phyloP scores from a whole-genome alignment of 2,888 invertebrate species.

The Euclidia mi region DNA sequence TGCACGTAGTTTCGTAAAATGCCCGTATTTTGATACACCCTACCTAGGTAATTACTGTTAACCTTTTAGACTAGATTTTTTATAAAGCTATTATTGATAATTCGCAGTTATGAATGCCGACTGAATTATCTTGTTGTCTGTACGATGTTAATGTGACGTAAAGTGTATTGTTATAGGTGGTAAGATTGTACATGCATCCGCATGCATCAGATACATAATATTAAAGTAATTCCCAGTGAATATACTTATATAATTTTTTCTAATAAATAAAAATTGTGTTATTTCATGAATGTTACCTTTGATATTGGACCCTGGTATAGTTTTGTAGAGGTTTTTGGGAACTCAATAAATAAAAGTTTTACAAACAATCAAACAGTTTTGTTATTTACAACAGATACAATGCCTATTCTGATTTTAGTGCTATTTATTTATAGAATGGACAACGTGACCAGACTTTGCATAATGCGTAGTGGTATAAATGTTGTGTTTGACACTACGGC shows the following conservation, averaged over 20 bases:
- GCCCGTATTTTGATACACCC: too few relatives aligned
- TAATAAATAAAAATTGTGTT: slow-evolving; percentile 54
- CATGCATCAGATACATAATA: slow-evolving; percentile 43
- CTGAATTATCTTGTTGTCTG: slow-evolving; percentile 42
- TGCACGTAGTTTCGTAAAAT: too few relatives aligned
- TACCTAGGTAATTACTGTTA: too few relatives aligned
- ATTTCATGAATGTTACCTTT: slow-evolving; percentile 77
- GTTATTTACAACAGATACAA: too few relatives aligned
- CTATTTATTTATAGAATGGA: too few relatives aligned
- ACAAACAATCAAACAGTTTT: slow-evolving; percentile 61
- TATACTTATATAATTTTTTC: slow-evolving; percentile 61
- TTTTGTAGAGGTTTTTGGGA: slow-evolving; percentile 89
- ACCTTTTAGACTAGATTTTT: too few relatives aligned
- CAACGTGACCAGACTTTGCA: too few relatives aligned
- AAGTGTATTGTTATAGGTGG: slow-evolving; percentile 56
- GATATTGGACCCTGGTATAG: slow-evolving; percentile 83
- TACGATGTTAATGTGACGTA: slow-evolving; percentile 57
- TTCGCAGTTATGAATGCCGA: too few relatives aligned
- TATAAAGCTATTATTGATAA: too few relatives aligned
- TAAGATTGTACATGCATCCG: slow-evolving; percentile 53
- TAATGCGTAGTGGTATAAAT: too few relatives aligned
- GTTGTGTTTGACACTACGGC: too few relatives aligned
- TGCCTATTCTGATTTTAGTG: too few relatives aligned
- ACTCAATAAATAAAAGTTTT: slow-evolving; percentile 83
- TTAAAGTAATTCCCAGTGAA: slow-evolving; percentile 57